Evolutionary conservation across 2,888 invertebrate genomes (phyloP), one percentile per base, ranked within the genome.

Genomic region (Troides helena): DNA sequence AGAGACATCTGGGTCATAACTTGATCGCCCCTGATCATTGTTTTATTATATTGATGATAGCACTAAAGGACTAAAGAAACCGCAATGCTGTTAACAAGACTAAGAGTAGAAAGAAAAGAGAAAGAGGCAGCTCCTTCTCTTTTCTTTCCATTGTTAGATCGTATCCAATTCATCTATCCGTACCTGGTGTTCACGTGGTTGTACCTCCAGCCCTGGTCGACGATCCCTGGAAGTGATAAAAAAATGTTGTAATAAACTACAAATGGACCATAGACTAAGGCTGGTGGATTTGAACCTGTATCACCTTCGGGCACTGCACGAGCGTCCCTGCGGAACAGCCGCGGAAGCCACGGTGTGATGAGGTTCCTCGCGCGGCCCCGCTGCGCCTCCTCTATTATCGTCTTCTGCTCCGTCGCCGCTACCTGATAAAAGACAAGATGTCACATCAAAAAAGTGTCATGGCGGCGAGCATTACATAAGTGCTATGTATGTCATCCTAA

Each of bases 321-420:
- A 0, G 69, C 1, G 56, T 86, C 87, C 39, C 76, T 77, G 65
- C 85, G 83, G 80, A 98, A 98, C 81, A 95, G 94, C 57, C 94
- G 88, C 0, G 98, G 96, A 63, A 93, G 77, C 97, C 98, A 97
- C 0, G 86, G 80, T 8, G 95, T 94, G 4, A 94, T 88, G 66
- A 95, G 93, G 74, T 93, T 94, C 1, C 97, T 92, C 0, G 96
- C 96, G 0, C 95, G 93, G 21, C 93, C 93, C 8, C 98, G 92
- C 85, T 98, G 98, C 0, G 95, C 95, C 83, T 98, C 98, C 80
- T 99, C 99, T 63, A 99, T 93, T 59, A 95, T 92, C 0, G 97
- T 98, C 90, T 99, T 99, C 81, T 98, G 97, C 71, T 97, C 96
- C 0, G 99, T 99, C 0, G 99, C 99, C 18, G 53, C 57, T n/a